A percentile compares a stretch with the other conserved stretches of the same genome.
Evolutionary conservation across 2,797 vertebrate genomes (phyloP).

Genomic region (Neosilurus mollespiculum): DNA sequence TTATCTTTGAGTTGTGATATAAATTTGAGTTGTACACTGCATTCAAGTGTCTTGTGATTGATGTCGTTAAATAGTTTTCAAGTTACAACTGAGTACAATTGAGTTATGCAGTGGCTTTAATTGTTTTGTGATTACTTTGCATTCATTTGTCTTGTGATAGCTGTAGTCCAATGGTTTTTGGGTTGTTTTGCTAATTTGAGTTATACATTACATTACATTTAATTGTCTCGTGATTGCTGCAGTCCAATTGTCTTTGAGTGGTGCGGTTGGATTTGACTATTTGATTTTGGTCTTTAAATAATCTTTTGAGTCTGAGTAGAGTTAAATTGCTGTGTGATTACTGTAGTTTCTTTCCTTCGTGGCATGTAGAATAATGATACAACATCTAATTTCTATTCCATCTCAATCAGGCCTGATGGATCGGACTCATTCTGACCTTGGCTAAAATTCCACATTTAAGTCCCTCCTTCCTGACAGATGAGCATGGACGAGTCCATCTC

Average conservation of each 20-base stretch:
- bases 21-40: not conserved
- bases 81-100: too few species aligned
- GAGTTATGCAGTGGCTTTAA: too few species aligned
- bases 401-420: not conserved
- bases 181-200: too few species aligned
- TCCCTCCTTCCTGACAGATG: conserved; percentile 77
- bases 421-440: conserved; percentile 71
- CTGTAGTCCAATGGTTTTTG: too few species aligned
- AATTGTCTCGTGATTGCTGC: too few species aligned
- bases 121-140: too few species aligned
- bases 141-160: too few species aligned
- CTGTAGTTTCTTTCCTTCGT: not conserved
- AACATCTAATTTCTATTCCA: conserved; percentile 35
- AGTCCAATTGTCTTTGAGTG: not conserved
- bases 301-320: not conserved
- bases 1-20: not conserved
- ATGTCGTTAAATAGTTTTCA: too few species aligned
- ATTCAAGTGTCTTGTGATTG: too few species aligned
- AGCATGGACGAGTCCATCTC: conserved; percentile 71
- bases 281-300: not conserved
- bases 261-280: not conserved
- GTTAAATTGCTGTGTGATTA: not conserved
- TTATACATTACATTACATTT: too few species aligned
- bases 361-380: conserved; percentile 30
- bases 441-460: conserved; percentile 77